A percentile compares a stretch with the other conserved stretches of the same genome.
Evolutionary conservation across 2,888 invertebrate genomes (phyloP).

Genomic region (Parthenolecanium corni): DNA sequence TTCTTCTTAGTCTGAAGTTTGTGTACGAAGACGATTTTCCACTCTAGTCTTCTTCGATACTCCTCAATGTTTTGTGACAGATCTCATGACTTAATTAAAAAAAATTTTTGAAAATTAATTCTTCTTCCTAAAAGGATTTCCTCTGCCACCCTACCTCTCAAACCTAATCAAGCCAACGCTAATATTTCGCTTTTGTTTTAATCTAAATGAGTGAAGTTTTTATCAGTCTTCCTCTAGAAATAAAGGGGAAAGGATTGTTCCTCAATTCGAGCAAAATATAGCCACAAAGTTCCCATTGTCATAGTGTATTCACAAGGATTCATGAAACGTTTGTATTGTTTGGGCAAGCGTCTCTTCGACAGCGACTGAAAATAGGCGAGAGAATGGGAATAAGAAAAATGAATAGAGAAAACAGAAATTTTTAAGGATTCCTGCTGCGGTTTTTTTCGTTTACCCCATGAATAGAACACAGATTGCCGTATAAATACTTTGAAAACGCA

Average conservation of each 20-base stretch:
- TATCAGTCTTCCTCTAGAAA: no score
- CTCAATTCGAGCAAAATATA: neutral
- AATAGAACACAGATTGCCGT: slow-evolving; percentile 16
- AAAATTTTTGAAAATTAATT: no score
- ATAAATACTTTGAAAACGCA: slow-evolving; percentile 15
- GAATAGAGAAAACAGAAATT: neutral
- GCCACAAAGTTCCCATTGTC: slow-evolving; percentile 6
- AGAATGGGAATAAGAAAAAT: slow-evolving; percentile 5
- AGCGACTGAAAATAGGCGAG: neutral
- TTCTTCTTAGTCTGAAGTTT: no score
- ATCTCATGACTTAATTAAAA: no score
- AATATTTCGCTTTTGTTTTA: no score
- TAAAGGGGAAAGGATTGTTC: slow-evolving; percentile 14
- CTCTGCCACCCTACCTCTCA: no score
- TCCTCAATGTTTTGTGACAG: no score
- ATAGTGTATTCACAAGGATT: neutral
- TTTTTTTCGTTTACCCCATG: neutral
- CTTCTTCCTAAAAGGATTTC: no score
- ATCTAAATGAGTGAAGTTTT: no score
- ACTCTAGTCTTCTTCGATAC: no score
- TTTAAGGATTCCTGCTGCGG: slow-evolving; percentile 11
- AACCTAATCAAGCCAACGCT: no score
- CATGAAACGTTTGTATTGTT: neutral
- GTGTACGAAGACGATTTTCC: no score
- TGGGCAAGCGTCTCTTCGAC: neutral